Conservation (phyloP, 64 coral and sea anemone genomes). For the Acropora tenuis region DNA sequence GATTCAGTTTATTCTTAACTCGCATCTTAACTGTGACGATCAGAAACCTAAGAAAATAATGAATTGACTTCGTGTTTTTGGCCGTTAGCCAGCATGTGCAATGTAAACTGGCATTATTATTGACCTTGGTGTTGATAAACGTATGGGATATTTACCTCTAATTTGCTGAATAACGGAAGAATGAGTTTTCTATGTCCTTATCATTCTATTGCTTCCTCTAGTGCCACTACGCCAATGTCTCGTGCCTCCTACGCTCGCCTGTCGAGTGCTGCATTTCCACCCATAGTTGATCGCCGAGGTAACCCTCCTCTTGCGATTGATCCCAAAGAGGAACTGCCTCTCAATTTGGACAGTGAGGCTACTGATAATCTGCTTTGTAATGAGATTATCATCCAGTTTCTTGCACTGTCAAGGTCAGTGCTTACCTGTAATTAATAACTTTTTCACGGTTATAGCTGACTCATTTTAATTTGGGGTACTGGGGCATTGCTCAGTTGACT, state of each 20-base stretch:
- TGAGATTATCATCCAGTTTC: constrained; percentile 95
- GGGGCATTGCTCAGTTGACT: too few species aligned
- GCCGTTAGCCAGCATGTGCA: too few species aligned
- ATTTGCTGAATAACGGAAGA: too few species aligned
- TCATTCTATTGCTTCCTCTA: neutral
- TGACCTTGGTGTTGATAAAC: too few species aligned
- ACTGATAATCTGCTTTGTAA: constrained; percentile 81
- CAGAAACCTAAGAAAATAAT: too few species aligned
- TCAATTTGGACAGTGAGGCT: constrained; percentile 77
- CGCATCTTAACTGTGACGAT: too few species aligned
- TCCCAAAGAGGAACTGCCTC: constrained; percentile 61
- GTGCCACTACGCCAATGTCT: constrained; percentile 59
- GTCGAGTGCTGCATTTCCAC: constrained; percentile 80
- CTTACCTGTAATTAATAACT: neutral
- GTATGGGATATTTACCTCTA: too few species aligned
- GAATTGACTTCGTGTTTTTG: too few species aligned
- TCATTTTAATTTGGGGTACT: too few species aligned
- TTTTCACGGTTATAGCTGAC: neutral
- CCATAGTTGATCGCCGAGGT: constrained; percentile 93
- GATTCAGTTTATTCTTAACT: too few species aligned
- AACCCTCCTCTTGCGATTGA: constrained; percentile 83
- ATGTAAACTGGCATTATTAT: too few species aligned
- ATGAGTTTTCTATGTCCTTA: neutral
- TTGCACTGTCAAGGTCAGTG: constrained; percentile 86
- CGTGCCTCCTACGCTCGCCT: constrained; percentile 91